Conservation (phyloP, 2,888 invertebrate species). For the Patella ulyssiponensis region DNA sequence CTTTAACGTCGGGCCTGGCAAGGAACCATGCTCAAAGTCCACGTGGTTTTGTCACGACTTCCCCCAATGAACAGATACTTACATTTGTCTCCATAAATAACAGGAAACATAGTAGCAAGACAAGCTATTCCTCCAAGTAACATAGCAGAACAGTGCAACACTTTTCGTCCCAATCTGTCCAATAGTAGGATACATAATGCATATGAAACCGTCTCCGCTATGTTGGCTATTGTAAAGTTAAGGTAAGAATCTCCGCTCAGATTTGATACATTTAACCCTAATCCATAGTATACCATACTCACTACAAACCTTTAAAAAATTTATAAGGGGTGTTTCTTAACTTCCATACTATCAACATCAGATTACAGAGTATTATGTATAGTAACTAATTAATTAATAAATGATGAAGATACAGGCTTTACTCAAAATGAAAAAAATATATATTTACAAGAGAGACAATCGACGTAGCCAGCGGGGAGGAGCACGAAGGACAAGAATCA, state of each 20-base stretch:
- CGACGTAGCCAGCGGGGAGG: no score
- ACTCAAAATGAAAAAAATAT: no score
- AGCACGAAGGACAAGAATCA: no score
- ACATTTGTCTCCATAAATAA: conserved; percentile 32
- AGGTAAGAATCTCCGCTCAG: conserved; percentile 59
- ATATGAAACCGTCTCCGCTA: conserved; percentile 56
- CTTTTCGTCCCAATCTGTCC: conserved; percentile 53
- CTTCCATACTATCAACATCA: no score
- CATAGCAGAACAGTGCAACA: conserved; percentile 46
- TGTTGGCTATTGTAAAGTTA: conserved; percentile 57
- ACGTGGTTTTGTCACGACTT: no score
- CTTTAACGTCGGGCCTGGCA: not conserved
- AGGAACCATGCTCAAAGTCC: not conserved
- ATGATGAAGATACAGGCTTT: no score
- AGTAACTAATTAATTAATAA: no score
- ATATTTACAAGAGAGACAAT: no score
- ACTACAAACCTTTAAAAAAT: conserved; percentile 50
- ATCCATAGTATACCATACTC: conserved; percentile 60
- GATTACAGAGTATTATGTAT: no score
- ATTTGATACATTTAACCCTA: conserved; percentile 55
- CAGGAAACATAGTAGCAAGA: conserved; percentile 43
- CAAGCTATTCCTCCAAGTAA: conserved; percentile 51
- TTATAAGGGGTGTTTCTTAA: no score
- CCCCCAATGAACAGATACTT: not conserved
- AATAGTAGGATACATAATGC: conserved; percentile 51